A percentile compares a stretch with the other conserved stretches of the same genome.
Evolutionary conservation across 2,113 vertebrate genomes (phyloP).

Genomic region (Corapipo altera): DNA sequence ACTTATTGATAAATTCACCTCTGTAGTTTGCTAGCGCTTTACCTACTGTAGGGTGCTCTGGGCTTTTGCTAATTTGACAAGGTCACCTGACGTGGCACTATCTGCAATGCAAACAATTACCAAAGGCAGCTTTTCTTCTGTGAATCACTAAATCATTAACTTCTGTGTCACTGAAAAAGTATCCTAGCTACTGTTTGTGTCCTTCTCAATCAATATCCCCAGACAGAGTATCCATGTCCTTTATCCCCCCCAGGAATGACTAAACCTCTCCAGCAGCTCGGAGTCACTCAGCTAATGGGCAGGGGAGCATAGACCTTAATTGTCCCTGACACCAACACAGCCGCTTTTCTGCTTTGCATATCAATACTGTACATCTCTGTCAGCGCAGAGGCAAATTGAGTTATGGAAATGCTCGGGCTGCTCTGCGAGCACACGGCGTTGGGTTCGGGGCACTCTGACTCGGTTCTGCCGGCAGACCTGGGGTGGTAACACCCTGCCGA

Average conservation of each 20-base stretch:
- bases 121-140: slow-evolving; percentile 56
- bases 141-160: slow-evolving; percentile 79
- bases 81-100: slow-evolving; percentile 37
- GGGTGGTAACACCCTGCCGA: not conserved
- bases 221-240: slow-evolving; percentile 73
- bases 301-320: slow-evolving; percentile 31
- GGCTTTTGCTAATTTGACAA: slow-evolving; percentile 67
- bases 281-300: slow-evolving; percentile 47
- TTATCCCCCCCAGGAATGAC: slow-evolving; percentile 71
- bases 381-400: not conserved
- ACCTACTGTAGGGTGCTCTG: not conserved
- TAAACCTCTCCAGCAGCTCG: slow-evolving; percentile 52
- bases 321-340: slow-evolving; percentile 51
- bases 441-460: not conserved
- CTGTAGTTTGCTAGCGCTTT: not conserved
- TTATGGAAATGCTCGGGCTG: not conserved
- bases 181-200: slow-evolving; percentile 77
- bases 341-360: slow-evolving; percentile 27
- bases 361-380: not conserved
- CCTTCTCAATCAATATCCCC: slow-evolving; percentile 77
- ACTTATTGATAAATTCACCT: not conserved
- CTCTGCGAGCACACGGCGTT: not conserved
- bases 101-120: slow-evolving; percentile 65
- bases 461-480: not conserved
- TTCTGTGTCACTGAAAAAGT: slow-evolving; percentile 73